Evolutionary conservation across 2,113 vertebrate species (phyloP).

Genomic region (Halichoerus grypus): DNA sequence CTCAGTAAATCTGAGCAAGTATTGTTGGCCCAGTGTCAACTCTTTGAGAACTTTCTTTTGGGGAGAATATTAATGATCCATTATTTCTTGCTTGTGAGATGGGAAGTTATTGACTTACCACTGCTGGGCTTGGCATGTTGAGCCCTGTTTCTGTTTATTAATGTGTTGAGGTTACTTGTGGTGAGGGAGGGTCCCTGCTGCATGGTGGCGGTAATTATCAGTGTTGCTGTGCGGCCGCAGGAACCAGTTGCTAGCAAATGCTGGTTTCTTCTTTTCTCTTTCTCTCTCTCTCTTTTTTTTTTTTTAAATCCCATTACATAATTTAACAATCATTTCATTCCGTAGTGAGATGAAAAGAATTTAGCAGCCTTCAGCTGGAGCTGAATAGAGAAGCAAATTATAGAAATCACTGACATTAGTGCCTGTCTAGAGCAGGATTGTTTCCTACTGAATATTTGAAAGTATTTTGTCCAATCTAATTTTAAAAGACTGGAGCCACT

Average conservation of each 20-base stretch:
- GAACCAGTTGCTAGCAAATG: conserved; percentile 1
- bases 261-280: not conserved
- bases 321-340: conserved; percentile 76
- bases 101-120: conserved; percentile 36
- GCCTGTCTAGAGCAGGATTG: conserved; percentile 61
- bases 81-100: conserved; percentile 61
- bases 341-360: conserved; percentile 65
- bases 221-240: not conserved
- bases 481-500: conserved; percentile 59
- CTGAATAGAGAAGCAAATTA: conserved; percentile 74
- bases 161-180: conserved; percentile 54
- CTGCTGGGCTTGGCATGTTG: not conserved
- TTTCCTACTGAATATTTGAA: conserved; percentile 66
- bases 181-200: not conserved
- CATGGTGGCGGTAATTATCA: conserved; percentile 53
- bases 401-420: conserved; percentile 77
- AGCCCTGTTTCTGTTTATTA: conserved; percentile 63
- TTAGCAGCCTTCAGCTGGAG: conserved; percentile 70
- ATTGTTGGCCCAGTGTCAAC: not conserved
- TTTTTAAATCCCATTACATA: conserved; percentile 65
- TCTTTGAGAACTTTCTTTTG: not conserved
- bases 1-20: conserved; percentile 5
- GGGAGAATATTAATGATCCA: conserved; percentile 32
- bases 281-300: not conserved
- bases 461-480: conserved; percentile 67